phyloP scores from a whole-genome alignment of 2,113 vertebrate genomes.

The Sporophila hypoxantha region DNA sequence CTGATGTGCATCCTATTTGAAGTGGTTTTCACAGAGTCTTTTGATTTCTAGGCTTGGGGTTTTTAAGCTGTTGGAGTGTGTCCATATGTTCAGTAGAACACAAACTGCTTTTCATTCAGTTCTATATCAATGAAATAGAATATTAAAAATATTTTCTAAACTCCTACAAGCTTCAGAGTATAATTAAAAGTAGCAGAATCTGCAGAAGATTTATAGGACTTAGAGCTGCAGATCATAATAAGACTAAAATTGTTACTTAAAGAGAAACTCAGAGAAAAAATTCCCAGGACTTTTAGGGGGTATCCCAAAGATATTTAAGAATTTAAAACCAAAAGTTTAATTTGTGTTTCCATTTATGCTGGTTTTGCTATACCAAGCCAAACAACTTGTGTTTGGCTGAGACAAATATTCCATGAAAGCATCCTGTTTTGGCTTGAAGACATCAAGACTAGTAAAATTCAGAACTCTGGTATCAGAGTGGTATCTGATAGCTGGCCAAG shows the following conservation, averaged over 20 bases:
- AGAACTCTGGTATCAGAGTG: background rate
- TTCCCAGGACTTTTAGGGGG: fast-evolving
- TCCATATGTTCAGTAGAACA: background rate
- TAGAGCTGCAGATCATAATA: background rate
- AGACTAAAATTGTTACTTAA: background rate
- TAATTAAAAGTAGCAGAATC: background rate
- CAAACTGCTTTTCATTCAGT: background rate
- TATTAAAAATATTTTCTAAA: background rate
- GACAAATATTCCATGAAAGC: background rate
- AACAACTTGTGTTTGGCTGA: background rate
- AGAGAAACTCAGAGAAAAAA: background rate
- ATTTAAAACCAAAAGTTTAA: background rate
- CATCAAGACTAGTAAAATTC: background rate
- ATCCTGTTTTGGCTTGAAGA: background rate
- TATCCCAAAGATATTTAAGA: background rate
- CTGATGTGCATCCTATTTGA: background rate
- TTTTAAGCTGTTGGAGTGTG: background rate
- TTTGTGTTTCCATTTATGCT: background rate
- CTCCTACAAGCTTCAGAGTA: background rate
- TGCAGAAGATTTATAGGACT: background rate
- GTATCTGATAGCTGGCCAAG: background rate
- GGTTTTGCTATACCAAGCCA: background rate
- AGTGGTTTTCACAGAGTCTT: background rate
- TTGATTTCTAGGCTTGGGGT: fast-evolving
- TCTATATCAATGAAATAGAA: background rate